Evolutionary conservation across 2,888 invertebrate species (phyloP).

Genomic region (Theodoxus fluviatilis): DNA sequence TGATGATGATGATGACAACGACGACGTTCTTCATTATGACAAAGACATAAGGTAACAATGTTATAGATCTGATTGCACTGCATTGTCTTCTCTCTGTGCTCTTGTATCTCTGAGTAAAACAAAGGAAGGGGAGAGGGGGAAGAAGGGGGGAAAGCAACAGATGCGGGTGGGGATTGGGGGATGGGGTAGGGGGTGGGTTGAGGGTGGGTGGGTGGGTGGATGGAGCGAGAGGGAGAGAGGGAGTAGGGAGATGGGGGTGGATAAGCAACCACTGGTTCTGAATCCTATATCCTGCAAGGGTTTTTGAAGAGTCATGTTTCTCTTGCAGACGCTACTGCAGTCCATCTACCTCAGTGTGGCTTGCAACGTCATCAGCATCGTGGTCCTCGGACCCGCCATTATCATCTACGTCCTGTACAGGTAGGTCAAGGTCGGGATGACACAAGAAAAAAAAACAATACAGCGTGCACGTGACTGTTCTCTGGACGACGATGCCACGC

Average conservation of each 20-base stretch:
- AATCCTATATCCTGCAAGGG: no score
- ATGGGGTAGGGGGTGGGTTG: not conserved
- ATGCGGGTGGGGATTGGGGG: not conserved
- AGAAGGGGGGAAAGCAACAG: no score
- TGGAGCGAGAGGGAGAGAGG: not conserved
- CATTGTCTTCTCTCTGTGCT: no score
- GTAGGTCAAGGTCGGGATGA: no score
- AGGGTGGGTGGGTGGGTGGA: not conserved
- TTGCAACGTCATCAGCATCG: slow-evolving; percentile 51
- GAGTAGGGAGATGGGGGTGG: not conserved
- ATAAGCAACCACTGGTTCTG: no score
- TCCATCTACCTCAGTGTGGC: slow-evolving; percentile 53
- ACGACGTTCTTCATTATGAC: not conserved
- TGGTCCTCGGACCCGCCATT: slow-evolving; percentile 51
- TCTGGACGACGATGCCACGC: no score
- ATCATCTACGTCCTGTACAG: slow-evolving; percentile 53
- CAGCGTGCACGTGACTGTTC: no score
- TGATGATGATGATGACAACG: slow-evolving; percentile 2
- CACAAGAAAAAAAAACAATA: no score
- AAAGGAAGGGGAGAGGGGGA: no score
- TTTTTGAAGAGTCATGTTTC: not conserved
- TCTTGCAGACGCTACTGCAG: slow-evolving; percentile 47
- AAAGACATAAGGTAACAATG: not conserved
- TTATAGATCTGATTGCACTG: not conserved
- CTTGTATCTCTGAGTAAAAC: no score